These are phyloP conservation scores for Gasterosteus aculeatus DNA, from an alignment of 2,113 vertebrate genomes.

Conservation along the genomic window DNA sequence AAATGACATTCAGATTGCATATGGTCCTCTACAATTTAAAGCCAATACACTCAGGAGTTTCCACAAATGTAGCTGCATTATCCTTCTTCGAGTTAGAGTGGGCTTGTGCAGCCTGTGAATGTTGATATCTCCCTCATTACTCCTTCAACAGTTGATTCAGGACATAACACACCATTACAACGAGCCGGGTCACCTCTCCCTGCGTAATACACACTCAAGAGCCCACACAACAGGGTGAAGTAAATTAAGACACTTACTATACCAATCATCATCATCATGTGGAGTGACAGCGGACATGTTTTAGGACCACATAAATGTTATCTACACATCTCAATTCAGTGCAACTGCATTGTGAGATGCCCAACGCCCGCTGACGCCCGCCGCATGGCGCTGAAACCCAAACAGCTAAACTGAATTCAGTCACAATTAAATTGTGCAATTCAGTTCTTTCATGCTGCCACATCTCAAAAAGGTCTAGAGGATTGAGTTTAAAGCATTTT, in stretches of 20 bases:
- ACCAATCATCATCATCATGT: no score
- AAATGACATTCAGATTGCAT: not conserved
- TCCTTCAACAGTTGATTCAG: not conserved
- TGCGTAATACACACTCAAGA: not conserved
- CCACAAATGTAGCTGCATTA: not conserved
- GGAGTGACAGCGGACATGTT: no score
- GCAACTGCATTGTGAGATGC: not conserved
- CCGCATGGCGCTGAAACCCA: not conserved
- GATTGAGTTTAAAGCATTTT: not conserved
- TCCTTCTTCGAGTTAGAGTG: not conserved
- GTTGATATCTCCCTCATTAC: not conserved
- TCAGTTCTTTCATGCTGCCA: not conserved
- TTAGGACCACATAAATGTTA: no score
- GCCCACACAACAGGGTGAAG: not conserved
- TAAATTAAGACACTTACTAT: no score
- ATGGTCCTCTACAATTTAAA: not conserved
- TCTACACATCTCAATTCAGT: no score
- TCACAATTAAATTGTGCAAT: not conserved
- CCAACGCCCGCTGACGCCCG: not conserved
- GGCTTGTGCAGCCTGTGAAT: not conserved
- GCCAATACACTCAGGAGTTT: not conserved
- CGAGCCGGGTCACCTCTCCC: not conserved
- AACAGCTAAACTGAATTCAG: not conserved
- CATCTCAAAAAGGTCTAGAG: not conserved
- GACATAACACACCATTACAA: not conserved